Evolutionary conservation across 2,113 vertebrate genomes (phyloP), one percentile per base, ranked within the genome.

Genomic region (Cebus imitator): DNA sequence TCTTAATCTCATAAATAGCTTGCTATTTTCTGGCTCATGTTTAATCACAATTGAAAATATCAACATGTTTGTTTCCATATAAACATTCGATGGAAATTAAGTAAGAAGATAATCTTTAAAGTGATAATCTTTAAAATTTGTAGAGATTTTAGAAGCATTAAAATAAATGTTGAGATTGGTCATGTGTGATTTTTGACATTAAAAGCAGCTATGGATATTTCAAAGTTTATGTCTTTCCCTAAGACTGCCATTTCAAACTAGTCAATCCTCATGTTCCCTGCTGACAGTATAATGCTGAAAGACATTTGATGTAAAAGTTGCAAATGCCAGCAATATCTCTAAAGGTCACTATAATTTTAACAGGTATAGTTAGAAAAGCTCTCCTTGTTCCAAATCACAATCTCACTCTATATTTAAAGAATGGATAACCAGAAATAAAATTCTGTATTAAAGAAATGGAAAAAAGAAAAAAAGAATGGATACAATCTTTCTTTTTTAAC

Each of bases 171-270:
- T 88, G 86, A 92, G 58, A 94, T 72, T 87, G 66, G 35, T 80
- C 85, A 97, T 95, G 87, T 93, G 78, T 97, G 89, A 88, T 96
- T 96, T 94, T 97, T 97, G 27, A 97, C 93, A 98, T 97, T 98
- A 97, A 96, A 97, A 90, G 68, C 48, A 96, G 73, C 92, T 97
- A 85, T n/a, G 55, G 43, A 35, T 86, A 96, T 96, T 98, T 94
- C 64, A 94, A 96, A 95, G 86, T 95, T 95, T 96, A 94, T 95
- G 35, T 80, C 82, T 88, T 98, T 96, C 68, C 92, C 55, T 78
- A 92, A 87, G 79, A 90, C 21, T 97, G 94, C 87, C 95, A 96
- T 96, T 98, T 95, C 92, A 92, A 94, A 87, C 90, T 81, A 96
- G 55, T 96, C 95, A 94, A 81, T 92, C 61, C 57, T 98, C 87